Base-by-base conservation (phyloP, 1,140 invertebrate species). In the Matsumurasca onukii region DNA sequence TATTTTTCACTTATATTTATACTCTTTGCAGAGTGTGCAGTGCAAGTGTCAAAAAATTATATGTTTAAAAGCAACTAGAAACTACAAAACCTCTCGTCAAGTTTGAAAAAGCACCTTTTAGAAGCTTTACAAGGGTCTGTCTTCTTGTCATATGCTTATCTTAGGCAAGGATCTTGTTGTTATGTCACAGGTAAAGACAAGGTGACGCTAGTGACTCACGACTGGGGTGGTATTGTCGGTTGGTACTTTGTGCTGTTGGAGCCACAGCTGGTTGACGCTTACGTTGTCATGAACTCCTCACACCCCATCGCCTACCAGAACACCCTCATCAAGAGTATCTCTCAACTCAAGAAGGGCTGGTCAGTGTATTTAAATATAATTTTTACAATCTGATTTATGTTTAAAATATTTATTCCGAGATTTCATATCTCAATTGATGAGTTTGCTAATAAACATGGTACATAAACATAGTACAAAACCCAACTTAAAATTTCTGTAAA, bases 141-240 rank as follows among this genome's bases (percentile, higher is more conserved):
- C 17, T 9, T 17, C 9, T 12, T 17, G 9, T 45, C 9, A 17
- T 45, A 17, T 12, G 34, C 34, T 45, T 45, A 12, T 17, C 34
- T 12, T 45, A 17, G 9, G 34, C 9, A 45, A 45, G 17, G 9
- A 45, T 17, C 9, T 45, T n/a, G n/a, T n/a, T n/a, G 17, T 45
- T 63, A 51, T 52, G 5, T 71, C 71, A 30, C 64, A 85, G 83
- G 81, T 65, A 75, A 79, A 31, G 76, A 83, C n/a, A 84, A 84
- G 67, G 82, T 79, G 69, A 84, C 85, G 48, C 72, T 91, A 20
- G 82, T 90, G 1, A 82, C 80, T 9, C 90, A 91, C 78, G 90
- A 91, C 77, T 90, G 88, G 88, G 89, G 89, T 67, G 88, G 86
- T 27, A 62, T 83, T 2, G 74, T 90, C 0, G 80, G 80, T 0